Conservation (phyloP, 2,888 invertebrate genomes). For the Aphidoletes aphidimyza region DNA sequence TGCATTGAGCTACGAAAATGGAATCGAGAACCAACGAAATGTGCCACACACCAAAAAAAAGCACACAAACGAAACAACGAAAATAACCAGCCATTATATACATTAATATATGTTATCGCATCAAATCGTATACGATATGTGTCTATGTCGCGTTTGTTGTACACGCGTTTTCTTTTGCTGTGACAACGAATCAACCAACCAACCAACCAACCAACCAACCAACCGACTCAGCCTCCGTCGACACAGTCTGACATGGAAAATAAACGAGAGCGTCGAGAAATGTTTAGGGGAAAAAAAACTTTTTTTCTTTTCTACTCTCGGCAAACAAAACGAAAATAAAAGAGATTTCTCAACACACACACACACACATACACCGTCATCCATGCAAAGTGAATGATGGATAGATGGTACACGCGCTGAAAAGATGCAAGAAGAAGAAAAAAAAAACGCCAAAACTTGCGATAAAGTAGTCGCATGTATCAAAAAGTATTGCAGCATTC, state of each 20-base stretch:
- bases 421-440: no score
- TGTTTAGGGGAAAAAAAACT: not conserved
- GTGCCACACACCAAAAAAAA: not conserved
- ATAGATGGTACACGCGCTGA: constrained; percentile 15
- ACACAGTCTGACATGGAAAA: no score
- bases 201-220: not conserved
- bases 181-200: not conserved
- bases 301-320: no score
- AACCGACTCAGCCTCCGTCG: no score
- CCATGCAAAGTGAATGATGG: constrained; percentile 13
- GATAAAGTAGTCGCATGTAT: not conserved
- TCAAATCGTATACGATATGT: constrained; percentile 47
- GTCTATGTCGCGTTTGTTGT: constrained; percentile 13
- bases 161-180: constrained; percentile 11
- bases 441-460: constrained; percentile 2
- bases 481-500: not conserved
- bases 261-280: not conserved
- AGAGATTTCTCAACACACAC: constrained; percentile 22
- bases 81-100: constrained; percentile 36
- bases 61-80: not conserved
- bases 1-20: no score
- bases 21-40: no score
- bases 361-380: no score
- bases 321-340: constrained; percentile 29
- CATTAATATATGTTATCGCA: constrained; percentile 31